Evolutionary conservation across 2,797 vertebrate genomes (phyloP), one percentile per base, ranked within the genome.

Genomic region (Etheostoma nigrum): DNA sequence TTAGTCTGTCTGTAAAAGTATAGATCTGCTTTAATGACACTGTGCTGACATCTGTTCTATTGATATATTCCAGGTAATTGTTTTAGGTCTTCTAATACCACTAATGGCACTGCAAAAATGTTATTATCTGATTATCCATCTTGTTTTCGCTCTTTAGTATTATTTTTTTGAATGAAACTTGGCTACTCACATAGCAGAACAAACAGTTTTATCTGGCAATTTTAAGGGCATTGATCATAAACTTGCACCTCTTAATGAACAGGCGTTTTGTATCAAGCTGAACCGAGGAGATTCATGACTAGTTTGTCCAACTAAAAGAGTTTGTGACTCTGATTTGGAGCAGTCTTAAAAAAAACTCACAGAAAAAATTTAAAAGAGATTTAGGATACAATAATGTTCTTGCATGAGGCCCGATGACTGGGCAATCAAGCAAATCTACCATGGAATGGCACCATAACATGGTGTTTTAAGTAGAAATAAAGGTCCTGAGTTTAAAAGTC

Each of bases 231-330:
- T 15, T 49, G 8, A 49, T 64, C 10, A 54, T 19, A 6, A 47
- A 57, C 33, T 8, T 1, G 8, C 25, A 42, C 33, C 33, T 10
- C 2, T 0, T 45, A 19, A 63, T 55, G 2, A 21, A 42, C 49
- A 42, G 60, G 36, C 7, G 3, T 11, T 12, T 4, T 51, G 47
- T 1, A 44, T 69, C 30, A 10, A 13, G 18, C 14, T 55, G 15
- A 61, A 49, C 55, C 0, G 0, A 67, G 6, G 4, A 0, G 0
- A 36, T 53, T 71, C 47, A 47, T 4, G 0, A 7, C 60, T 36
- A 19, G 42, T 36, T 53, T 6, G 3, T 30, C 45, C 8, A 44
- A 0, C 44, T 30, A 40, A 53, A 1, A 47, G n/a, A 23, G 25
- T 21, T 52, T 30, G 14, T 0, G 57, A 62, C 11, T 45, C 4